A percentile compares a stretch with the other conserved stretches of the same genome.
These are phyloP conservation scores for Drosophila limbata DNA, from an alignment of 2,888 invertebrate genomes.

Conservation along the genomic window DNA sequence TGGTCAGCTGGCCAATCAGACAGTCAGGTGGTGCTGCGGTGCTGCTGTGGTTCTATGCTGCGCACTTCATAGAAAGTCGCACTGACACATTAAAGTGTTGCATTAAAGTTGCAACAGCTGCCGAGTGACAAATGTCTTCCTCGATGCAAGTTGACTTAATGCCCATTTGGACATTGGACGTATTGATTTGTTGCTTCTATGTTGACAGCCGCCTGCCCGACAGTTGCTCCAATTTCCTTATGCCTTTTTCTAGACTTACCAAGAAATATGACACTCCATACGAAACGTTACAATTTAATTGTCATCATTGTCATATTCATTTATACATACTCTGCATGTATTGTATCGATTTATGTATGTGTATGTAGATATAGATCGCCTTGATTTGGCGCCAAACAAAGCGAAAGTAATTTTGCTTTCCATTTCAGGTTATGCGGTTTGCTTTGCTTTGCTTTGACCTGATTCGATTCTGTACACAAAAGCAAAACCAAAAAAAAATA, in stretches of 20 bases:
- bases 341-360: neutral
- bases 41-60: constrained; percentile 22
- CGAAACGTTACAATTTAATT: constrained; percentile 51
- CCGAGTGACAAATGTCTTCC: constrained; percentile 78
- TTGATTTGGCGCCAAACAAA: constrained; percentile 54
- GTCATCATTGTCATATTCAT: constrained; percentile 34
- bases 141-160: constrained; percentile 77
- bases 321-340: constrained; percentile 4
- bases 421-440: constrained; percentile 63
- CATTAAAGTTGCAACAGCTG: constrained; percentile 29
- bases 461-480: constrained; percentile 48
- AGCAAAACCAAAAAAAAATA: constrained; percentile 2
- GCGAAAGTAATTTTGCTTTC: constrained; percentile 78
- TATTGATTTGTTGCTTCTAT: constrained; percentile 74
- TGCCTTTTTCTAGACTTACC: constrained; percentile 55
- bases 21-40: constrained; percentile 19
- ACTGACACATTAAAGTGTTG: constrained; percentile 70
- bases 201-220: constrained; percentile 44
- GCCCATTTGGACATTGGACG: constrained; percentile 69
- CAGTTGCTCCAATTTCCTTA: constrained; percentile 70
- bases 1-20: constrained; percentile 34
- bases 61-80: constrained; percentile 78
- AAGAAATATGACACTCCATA: constrained; percentile 60
- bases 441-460: constrained; percentile 52
- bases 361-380: constrained; percentile 16